Evolutionary conservation across 1,140 invertebrate species (phyloP).

Genomic region (Rhagoletis pomonella): DNA sequence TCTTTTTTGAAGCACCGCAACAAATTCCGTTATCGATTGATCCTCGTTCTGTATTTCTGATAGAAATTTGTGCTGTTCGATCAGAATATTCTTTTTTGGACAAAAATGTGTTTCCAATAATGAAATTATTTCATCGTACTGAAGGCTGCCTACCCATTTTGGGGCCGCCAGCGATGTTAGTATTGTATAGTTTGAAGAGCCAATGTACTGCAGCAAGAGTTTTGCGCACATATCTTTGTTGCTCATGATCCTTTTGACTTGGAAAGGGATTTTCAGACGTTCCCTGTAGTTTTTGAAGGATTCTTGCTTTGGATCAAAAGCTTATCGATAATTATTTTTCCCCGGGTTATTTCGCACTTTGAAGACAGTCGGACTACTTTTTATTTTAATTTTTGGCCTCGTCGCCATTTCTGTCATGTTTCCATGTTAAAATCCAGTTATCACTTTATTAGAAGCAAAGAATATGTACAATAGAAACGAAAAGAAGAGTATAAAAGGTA

Average conservation of each 20-base stretch:
- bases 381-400: too few relatives aligned
- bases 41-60: slow-evolving; percentile 32
- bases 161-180: slow-evolving; percentile 36
- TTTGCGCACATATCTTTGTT: slow-evolving; percentile 44
- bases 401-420: too few relatives aligned
- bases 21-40: slow-evolving; percentile 10
- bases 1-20: not conserved
- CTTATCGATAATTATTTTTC: too few relatives aligned
- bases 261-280: slow-evolving; percentile 26
- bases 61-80: not conserved
- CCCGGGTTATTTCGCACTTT: too few relatives aligned
- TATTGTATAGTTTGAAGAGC: slow-evolving; percentile 11
- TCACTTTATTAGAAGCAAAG: too few relatives aligned
- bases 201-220: slow-evolving; percentile 46
- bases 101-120: slow-evolving; percentile 45
- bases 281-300: too few relatives aligned
- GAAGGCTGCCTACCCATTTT: not conserved
- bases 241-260: slow-evolving; percentile 28
- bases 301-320: too few relatives aligned
- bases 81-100: too few relatives aligned
- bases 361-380: too few relatives aligned
- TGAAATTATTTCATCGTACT: slow-evolving; percentile 33
- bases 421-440: too few relatives aligned
- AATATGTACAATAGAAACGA: too few relatives aligned
- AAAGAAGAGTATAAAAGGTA: too few relatives aligned